Base-by-base conservation (phyloP, 2,888 invertebrate species). In the Zaprionus lineosus region DNA sequence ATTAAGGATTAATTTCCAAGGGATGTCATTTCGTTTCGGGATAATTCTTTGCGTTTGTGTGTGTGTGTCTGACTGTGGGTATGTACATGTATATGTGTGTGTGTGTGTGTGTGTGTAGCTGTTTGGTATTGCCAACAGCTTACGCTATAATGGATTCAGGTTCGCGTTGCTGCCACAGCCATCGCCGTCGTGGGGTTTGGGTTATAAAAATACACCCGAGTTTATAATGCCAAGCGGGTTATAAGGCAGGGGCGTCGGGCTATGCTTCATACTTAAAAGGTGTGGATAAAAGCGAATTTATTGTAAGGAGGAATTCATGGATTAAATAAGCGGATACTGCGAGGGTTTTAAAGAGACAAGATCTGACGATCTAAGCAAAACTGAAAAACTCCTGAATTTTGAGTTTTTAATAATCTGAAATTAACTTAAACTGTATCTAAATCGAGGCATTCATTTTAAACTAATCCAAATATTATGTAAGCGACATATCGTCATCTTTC, bases 1-100 rank as follows among this genome's bases (percentile, higher is more conserved):
- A 89, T 89, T 89, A 89, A 89, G 89, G 89, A 89, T 89, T 89
- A 89, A 89, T 89, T 89, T 88, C 82, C 87, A 89, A 89, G 89
- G 89, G 88, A 88, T 89, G 89, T 89, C 89, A 88, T 89, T 89
- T 88, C 87, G 88, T 88, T 85, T 84, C 85, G 86, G 88, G 89
- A 89, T 89, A 89, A 89, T 88, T 83, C 87, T 81, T 78, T 75
- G 70, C 76, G 79, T 84, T 74, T 41, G 19, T 29, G 14, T 34
- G 19, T 33, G 16, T 43, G 21, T 48, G 31, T 44, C 9, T 55
- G 34, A 43, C 44, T 82, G 69, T 58, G 24, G n/a, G n/a, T 24
- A 24, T 3, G 8, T 24, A 4, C n/a, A 24, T 24, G 6, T 24
- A 24, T 24, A 8, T 46, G 11, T 41, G 16, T 41, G 55, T 55